Evolutionary conservation across 1,140 invertebrate species (phyloP), one percentile per base, ranked within the genome.

Genomic region (Leptopilina clavipes): DNA sequence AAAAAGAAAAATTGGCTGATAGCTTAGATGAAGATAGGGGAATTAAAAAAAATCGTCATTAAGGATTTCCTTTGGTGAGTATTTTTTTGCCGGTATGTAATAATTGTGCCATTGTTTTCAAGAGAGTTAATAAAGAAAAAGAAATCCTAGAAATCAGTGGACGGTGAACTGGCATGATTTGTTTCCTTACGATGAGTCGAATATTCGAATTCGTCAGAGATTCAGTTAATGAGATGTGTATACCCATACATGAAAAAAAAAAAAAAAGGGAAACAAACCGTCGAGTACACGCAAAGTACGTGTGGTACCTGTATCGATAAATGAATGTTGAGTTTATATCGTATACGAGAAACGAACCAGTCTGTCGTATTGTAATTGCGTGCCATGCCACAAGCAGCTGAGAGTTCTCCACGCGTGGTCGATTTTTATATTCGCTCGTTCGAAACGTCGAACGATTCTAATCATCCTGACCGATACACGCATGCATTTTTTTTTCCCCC

Each of bases 391-490:
- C 80, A 81, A 84, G 83, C 84, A 85, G 82, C 83, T 84, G 83
- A 86, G 83, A 86, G 79, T 84, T 76, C 73, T 84, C 83, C 84
- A 87, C 88, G 86, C 86, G 83, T 86, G 86, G 86, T 87, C 83
- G 84, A 86, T 84, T 73, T 81, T 82, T 76, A 45, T 52, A 52
- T 75, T 83, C 82, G 81, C 83, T 85, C 79, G 85, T 88, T 82
- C 84, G 84, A 87, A 86, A 87, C 86, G 81, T 76, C 81, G 78
- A 86, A 83, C 84, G 85, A 89, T 86, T 84, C 82, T 86, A 87
- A 87, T 87, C 86, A 84, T 81, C 75, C 77, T 80, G 82, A 83
- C 80, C 81, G 83, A 85, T n/a, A n/a, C 82, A 81, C 78, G 80
- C 80, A 56, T 19, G 54, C 9, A 10, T 22, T 31, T 12, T 1